phyloP scores from a whole-genome alignment of 2,888 invertebrate species.

The Philereme transversata region DNA sequence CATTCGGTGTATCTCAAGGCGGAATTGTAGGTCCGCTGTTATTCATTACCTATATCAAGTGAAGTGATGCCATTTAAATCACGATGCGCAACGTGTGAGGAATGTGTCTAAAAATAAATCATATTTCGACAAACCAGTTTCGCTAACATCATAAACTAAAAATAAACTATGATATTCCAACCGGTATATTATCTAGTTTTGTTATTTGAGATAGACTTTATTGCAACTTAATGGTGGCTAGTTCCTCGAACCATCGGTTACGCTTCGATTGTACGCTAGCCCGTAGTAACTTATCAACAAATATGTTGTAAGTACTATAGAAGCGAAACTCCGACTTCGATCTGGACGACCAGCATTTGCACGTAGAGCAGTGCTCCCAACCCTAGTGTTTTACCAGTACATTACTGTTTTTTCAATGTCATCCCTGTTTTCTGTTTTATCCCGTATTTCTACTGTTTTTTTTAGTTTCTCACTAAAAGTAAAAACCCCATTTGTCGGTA shows the following conservation, averaged over 20 bases:
- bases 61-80: not conserved
- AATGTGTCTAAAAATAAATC: slow-evolving; percentile 2
- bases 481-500: no score
- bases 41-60: not conserved
- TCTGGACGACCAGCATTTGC: no score
- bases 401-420: no score
- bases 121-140: not conserved
- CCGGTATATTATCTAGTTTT: not conserved
- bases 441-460: no score
- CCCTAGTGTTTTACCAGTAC: no score
- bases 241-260: slow-evolving; percentile 20
- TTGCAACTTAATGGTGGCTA: not conserved
- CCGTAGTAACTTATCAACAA: slow-evolving; percentile 2
- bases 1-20: not conserved
- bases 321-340: slow-evolving; percentile 9
- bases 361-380: no score
- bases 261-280: slow-evolving; percentile 23
- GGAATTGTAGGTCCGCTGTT: not conserved
- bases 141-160: not conserved
- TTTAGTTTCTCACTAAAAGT: no score
- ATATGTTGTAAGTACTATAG: slow-evolving; percentile 1
- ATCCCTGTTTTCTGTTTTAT: no score
- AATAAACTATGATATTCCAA: not conserved
- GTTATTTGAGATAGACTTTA: not conserved
- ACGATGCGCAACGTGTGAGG: not conserved